These are phyloP conservation scores for Cerastoderma edule DNA, from an alignment of 2,888 invertebrate species.

Conservation along the genomic window DNA sequence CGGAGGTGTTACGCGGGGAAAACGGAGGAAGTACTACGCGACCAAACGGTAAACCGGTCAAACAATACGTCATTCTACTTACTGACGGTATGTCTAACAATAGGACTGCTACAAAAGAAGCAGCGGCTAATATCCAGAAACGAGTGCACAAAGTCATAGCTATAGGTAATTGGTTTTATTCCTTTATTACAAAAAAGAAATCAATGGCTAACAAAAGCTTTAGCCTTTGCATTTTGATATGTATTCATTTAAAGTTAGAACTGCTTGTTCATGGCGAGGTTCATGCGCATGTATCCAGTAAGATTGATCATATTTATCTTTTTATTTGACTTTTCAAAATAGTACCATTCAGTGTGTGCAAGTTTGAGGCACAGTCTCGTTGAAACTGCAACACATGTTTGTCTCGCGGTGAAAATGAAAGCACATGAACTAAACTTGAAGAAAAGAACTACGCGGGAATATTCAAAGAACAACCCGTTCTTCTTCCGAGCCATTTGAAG, in stretches of 20 bases:
- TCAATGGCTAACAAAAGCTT: neutral
- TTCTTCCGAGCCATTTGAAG: too few relatives aligned
- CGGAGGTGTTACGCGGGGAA: neutral
- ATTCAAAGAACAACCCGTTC: too few relatives aligned
- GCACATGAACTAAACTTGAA: too few relatives aligned
- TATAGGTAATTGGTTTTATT: slow-evolving; percentile 32
- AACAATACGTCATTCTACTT: slow-evolving; percentile 22
- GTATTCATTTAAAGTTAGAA: neutral
- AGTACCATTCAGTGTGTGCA: too few relatives aligned
- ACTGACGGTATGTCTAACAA: slow-evolving; percentile 42
- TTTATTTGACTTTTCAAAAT: neutral
- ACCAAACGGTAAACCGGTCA: slow-evolving; percentile 26
- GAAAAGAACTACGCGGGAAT: too few relatives aligned
- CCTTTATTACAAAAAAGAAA: neutral
- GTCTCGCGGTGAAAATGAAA: too few relatives aligned
- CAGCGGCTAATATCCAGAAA: slow-evolving; percentile 9
- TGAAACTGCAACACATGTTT: too few relatives aligned
- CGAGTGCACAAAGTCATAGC: slow-evolving; percentile 22
- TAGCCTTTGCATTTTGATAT: neutral
- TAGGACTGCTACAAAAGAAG: slow-evolving; percentile 23
- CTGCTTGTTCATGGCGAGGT: neutral
- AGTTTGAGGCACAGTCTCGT: too few relatives aligned
- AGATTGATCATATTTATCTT: neutral
- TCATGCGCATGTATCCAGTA: too few relatives aligned
- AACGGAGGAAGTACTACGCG: slow-evolving; percentile 13